Percentiles rank a stretch among this genome's conserved stretches.
Evolutionary conservation across 2,797 vertebrate genomes (phyloP).

Genomic region (Nyctalus aviator): DNA sequence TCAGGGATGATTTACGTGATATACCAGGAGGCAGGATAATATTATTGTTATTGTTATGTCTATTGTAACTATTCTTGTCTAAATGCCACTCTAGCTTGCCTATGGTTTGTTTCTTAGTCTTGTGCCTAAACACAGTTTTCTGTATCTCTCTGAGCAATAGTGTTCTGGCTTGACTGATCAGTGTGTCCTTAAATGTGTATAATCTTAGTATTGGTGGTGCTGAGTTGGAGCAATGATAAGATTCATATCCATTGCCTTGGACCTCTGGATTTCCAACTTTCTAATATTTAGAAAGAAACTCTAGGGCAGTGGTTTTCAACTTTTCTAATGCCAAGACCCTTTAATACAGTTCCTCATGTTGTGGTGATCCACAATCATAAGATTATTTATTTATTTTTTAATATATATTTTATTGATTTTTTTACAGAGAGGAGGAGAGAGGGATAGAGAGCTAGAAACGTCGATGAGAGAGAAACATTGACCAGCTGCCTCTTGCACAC

Average conservation of each 20-base stretch:
- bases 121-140: neutral
- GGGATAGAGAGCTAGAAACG: no score
- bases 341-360: no score
- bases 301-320: neutral
- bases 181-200: neutral
- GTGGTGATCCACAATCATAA: no score
- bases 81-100: neutral
- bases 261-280: slow-evolving; percentile 32
- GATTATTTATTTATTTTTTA: no score
- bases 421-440: no score
- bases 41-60: slow-evolving; percentile 25
- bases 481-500: no score
- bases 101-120: neutral
- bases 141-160: neutral
- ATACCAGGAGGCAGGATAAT: neutral
- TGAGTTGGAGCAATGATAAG: neutral
- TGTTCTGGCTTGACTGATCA: neutral
- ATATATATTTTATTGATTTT: no score
- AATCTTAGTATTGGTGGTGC: neutral
- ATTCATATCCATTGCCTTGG: slow-evolving; percentile 17
- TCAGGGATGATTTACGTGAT: slow-evolving; percentile 37
- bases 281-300: slow-evolving; percentile 48
- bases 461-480: no score
- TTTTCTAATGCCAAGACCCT: no score
- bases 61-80: slow-evolving; percentile 41